Conservation (phyloP, 1,140 invertebrate species). For the Contarinia nasturtii region DNA sequence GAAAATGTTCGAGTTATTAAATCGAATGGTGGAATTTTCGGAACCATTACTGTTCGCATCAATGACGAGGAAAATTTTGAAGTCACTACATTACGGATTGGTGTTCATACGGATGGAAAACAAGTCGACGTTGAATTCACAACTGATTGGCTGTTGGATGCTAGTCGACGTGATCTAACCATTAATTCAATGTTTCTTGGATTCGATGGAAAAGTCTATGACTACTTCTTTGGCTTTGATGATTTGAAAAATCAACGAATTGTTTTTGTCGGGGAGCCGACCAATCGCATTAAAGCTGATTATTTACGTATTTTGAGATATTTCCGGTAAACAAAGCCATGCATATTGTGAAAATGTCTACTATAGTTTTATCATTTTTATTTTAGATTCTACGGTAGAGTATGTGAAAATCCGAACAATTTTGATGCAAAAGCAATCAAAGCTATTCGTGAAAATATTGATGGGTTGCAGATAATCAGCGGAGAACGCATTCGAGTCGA, state of each 20-base stretch:
- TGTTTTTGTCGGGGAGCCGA: conserved; percentile 81
- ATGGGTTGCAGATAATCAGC: conserved; percentile 66
- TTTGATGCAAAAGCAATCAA: conserved; percentile 62
- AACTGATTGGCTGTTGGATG: conserved; percentile 88
- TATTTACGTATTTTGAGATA: conserved; percentile 89
- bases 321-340: conserved; percentile 44
- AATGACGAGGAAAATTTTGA: conserved; percentile 91
- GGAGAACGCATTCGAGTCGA: conserved; percentile 95
- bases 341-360: not conserved
- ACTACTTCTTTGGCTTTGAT: conserved; percentile 91
- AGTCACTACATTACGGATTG: conserved; percentile 86
- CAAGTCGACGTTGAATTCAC: conserved; percentile 91
- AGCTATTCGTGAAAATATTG: conserved; percentile 61
- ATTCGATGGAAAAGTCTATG: conserved; percentile 86
- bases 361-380: not conserved
- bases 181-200: conserved; percentile 98
- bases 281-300: conserved; percentile 81
- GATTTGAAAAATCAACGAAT: conserved; percentile 66
- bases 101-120: conserved; percentile 82
- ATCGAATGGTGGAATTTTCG: conserved; percentile 86
- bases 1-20: conserved; percentile 87
- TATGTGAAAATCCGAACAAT: conserved; percentile 42
- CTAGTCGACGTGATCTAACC: conserved; percentile 87
- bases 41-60: conserved; percentile 91
- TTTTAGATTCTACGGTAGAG: conserved; percentile 77